These are phyloP conservation scores for Drosophila parthenogenetica DNA, from an alignment of 2,888 invertebrate genomes.

Conservation along the genomic window DNA sequence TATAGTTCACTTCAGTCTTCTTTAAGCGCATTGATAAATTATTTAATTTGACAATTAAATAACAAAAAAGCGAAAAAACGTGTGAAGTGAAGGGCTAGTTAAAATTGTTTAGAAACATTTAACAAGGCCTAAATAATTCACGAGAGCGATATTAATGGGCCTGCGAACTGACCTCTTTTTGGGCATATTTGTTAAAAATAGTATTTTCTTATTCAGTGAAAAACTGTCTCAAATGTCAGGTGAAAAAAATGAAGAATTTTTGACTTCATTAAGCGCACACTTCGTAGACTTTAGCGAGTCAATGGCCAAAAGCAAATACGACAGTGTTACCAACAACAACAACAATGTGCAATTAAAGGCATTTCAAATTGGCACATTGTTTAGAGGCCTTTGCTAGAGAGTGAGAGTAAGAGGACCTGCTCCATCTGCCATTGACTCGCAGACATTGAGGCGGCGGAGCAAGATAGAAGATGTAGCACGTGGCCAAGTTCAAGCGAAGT, in stretches of 20 bases:
- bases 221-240: slow-evolving; percentile 9
- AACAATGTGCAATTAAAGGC: slow-evolving; percentile 55
- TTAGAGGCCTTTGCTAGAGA: slow-evolving; percentile 23
- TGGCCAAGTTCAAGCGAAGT: background rate
- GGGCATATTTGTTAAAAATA: background rate
- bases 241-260: slow-evolving; percentile 1
- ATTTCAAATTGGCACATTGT: slow-evolving; percentile 60
- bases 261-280: slow-evolving; percentile 11
- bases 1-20: background rate
- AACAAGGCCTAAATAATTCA: no score
- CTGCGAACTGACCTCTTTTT: no score
- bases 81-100: background rate
- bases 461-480: slow-evolving; percentile 28
- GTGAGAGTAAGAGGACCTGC: background rate
- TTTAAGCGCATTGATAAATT: background rate
- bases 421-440: background rate
- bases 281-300: background rate
- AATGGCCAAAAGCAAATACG: no score
- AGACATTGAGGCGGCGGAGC: slow-evolving; percentile 3
- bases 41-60: background rate
- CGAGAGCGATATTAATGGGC: no score
- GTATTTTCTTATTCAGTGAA: background rate
- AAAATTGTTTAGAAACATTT: no score
- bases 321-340: slow-evolving; percentile 6
- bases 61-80: background rate